Percentiles rank a stretch among this genome's conserved stretches.
phyloP scores from a whole-genome alignment of 2,113 vertebrate species.

The Corythornis madagascariensis region DNA sequence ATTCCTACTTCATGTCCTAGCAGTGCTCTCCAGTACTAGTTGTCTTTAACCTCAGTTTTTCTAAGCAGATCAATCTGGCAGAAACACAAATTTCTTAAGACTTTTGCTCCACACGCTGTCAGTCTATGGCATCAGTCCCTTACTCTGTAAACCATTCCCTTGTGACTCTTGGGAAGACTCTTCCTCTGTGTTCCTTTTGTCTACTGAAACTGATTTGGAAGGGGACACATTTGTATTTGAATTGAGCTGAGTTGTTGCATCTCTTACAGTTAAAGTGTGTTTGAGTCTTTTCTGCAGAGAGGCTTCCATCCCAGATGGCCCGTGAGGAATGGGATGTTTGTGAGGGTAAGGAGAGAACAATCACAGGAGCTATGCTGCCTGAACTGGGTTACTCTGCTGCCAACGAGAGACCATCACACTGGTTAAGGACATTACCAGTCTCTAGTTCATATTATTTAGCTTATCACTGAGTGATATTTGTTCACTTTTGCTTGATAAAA shows the following conservation, averaged over 20 bases:
- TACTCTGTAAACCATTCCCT: neutral
- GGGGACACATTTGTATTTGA: neutral
- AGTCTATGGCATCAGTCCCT: neutral
- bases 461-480: neutral
- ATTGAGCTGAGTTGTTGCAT: neutral
- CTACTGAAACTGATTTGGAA: neutral
- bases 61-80: neutral
- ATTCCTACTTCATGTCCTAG: neutral
- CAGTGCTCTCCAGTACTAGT: neutral
- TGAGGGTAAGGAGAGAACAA: neutral
- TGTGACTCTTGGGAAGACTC: neutral
- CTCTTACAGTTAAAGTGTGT: neutral
- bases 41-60: neutral
- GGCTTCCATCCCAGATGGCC: neutral
- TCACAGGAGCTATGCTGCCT: neutral
- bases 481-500: neutral
- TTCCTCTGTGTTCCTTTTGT: neutral
- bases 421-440: neutral
- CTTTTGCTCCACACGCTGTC: neutral
- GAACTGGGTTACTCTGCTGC: neutral
- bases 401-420: neutral
- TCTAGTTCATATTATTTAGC: neutral
- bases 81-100: neutral
- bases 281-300: neutral
- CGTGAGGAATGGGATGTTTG: neutral